Base-by-base conservation (phyloP, 2,797 vertebrate genomes). In the Esox lucius region DNA sequence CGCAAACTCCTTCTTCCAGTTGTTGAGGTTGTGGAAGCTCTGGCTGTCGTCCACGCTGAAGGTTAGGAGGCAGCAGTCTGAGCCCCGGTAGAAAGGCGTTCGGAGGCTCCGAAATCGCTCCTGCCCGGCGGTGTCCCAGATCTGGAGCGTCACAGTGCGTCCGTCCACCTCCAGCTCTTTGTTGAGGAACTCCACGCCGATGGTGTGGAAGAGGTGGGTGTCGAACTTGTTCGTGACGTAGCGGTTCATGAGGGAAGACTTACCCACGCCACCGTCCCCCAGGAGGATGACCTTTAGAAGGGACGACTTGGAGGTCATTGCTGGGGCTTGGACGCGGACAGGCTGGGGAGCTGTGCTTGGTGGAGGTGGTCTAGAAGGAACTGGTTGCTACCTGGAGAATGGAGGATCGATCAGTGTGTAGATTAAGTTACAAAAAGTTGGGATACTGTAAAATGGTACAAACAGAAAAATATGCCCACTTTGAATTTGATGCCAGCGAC, bases 171-270 rank as follows among this genome's bases (percentile, higher is more conserved):
- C 96, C 89, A 99, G 85, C 87, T 99, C 97, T 84, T 96, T 97
- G 89, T 98, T 99, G 85, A 99, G 90, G 91, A 99, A 99, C 80
- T 99, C 97, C 81, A 99, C 97, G 2, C 98, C 97, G 75, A 99
- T 99, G 3, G 97, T 99, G 87, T 99, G 97, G 92, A 99, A 98
- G 64, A 98, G 94, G 85, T 98, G 96, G 0, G 95, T 93, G 84
- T 99, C 97, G 0, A 99, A 99, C 89, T 98, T 98, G 92, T 97
- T 97, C 86, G 95, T 95, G 83, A 98, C 96, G 0, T 97, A 99
- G 89, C 97, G 95, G 92, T 99, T 99, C 97, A 99, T 99, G 68
- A 99, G 96, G 1, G 98, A 99, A 1, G 97, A 99, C 84, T 99
- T 99, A 72, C 97, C 98, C 31, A 99, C 97, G 48, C 97, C 97